phyloP scores from a whole-genome alignment of 2,797 vertebrate genomes.

The Zalophus californianus region DNA sequence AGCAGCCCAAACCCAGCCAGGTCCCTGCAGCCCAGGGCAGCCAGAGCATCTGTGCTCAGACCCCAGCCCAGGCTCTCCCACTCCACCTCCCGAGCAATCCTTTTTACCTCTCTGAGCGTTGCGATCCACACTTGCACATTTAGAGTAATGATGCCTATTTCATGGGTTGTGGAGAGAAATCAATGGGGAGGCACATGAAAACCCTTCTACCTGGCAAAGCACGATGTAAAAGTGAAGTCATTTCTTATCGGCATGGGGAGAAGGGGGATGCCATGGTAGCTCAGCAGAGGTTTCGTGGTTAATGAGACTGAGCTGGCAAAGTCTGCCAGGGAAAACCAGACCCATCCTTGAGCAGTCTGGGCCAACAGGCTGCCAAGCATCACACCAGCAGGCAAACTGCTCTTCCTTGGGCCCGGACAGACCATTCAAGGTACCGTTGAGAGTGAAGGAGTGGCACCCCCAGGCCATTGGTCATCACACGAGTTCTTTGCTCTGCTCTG shows the following conservation, averaged over 20 bases:
- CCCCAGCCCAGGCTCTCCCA: background rate
- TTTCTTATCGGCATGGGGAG: background rate
- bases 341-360: conserved; percentile 11
- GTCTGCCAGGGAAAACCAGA: background rate
- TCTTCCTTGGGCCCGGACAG: conserved; percentile 58
- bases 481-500: conserved; percentile 18
- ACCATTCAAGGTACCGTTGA: conserved; percentile 73
- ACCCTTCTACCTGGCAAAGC: background rate
- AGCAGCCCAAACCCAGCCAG: background rate
- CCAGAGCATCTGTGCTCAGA: background rate
- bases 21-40: background rate
- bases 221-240: background rate
- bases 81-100: background rate
- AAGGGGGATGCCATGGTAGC: background rate
- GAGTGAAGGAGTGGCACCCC: conserved; percentile 51
- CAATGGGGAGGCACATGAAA: background rate
- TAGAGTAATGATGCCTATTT: background rate
- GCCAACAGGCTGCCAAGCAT: conserved; percentile 60
- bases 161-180: background rate
- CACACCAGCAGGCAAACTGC: background rate
- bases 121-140: background rate
- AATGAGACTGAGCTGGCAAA: background rate
- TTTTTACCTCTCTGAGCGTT: background rate
- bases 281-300: conserved; percentile 1
- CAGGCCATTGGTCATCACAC: background rate